Evolutionary conservation across 2,797 vertebrate species (phyloP).

Genomic region (Typhlichthys eigenmanni): DNA sequence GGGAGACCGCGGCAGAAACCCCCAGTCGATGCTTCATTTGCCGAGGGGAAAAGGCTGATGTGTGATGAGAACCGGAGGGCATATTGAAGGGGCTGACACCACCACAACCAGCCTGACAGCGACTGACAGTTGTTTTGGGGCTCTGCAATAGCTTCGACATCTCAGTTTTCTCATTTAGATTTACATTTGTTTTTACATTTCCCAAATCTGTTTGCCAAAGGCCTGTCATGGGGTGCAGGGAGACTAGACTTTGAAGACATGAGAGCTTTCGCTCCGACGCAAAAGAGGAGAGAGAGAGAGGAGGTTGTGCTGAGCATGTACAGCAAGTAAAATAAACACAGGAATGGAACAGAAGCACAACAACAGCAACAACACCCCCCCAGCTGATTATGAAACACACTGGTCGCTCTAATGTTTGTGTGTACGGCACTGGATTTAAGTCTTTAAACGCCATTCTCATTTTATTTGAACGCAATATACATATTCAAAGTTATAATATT

Average conservation of each 20-base stretch:
- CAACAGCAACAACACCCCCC: not conserved
- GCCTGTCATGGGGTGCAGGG: conserved; percentile 8
- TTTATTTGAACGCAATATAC: too few species aligned
- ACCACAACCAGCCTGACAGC: conserved; percentile 37
- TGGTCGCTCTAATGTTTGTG: too few species aligned
- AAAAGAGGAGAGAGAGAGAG: not conserved
- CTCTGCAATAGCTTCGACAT: conserved; percentile 25
- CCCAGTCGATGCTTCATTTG: conserved; percentile 52
- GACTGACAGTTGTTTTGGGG: conserved; percentile 56
- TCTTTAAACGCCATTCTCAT: too few species aligned
- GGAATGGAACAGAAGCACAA: not conserved
- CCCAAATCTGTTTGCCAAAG: conserved; percentile 16
- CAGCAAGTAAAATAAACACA: not conserved
- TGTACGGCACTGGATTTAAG: not conserved
- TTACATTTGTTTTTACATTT: conserved; percentile 7
- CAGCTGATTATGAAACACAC: not conserved
- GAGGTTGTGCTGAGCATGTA: not conserved
- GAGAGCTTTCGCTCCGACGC: conserved; percentile 12
- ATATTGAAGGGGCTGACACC: conserved; percentile 34
- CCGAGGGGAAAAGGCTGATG: conserved; percentile 39
- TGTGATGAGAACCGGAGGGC: conserved; percentile 39
- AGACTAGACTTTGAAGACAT: conserved; percentile 29
- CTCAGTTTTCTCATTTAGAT: not conserved
- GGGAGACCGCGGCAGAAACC: conserved; percentile 38
- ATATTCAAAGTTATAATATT: not conserved